Conservation (phyloP, 2,888 invertebrate species). For the Eupithecia abbreviata region DNA sequence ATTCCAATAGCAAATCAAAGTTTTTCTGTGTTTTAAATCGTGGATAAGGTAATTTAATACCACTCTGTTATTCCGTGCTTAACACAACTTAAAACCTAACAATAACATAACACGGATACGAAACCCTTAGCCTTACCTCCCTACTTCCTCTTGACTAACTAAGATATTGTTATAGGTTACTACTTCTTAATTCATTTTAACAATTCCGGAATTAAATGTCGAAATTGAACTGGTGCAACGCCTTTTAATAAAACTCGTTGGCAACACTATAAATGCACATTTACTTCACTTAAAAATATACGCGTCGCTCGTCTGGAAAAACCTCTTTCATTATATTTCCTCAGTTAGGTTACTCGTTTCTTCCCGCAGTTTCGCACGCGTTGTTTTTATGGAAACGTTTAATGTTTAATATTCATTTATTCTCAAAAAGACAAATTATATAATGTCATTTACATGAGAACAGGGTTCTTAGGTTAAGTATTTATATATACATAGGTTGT, state of each 20-base stretch:
- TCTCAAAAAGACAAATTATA: too few species aligned
- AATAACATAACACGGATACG: not conserved
- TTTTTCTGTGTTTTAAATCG: not conserved
- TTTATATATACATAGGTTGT: too few species aligned
- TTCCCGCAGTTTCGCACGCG: too few species aligned
- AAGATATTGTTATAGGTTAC: not conserved
- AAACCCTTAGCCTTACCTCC: not conserved
- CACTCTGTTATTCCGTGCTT: not conserved
- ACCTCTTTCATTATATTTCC: not conserved
- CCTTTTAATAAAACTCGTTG: not conserved
- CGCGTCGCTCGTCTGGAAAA: not conserved
- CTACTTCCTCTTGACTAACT: not conserved
- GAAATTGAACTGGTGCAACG: not conserved
- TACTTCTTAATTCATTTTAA: not conserved
- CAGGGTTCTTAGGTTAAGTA: too few species aligned
- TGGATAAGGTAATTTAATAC: not conserved
- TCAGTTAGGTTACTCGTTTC: too few species aligned
- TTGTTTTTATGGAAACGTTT: too few species aligned
- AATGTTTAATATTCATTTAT: too few species aligned
- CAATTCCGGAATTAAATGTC: not conserved
- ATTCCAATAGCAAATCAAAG: not conserved
- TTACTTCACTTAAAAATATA: not conserved
- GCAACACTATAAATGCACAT: not conserved
- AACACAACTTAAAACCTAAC: not conserved
- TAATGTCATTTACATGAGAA: too few species aligned